Evolutionary conservation across 2,797 vertebrate species (phyloP).

Genomic region (Eremophila alpestris): DNA sequence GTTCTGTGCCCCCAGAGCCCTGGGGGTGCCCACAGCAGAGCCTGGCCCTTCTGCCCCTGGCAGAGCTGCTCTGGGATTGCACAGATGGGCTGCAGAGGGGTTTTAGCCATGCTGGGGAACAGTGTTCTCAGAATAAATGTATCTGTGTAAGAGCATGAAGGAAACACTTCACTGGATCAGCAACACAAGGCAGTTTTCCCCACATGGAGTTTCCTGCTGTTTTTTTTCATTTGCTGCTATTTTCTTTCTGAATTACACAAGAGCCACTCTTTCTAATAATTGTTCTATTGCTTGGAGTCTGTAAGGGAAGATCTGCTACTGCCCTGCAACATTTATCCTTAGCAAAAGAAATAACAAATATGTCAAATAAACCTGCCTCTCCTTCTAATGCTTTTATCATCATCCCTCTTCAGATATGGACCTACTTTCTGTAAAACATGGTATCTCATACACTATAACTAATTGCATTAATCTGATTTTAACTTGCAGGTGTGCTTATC

Average conservation of each 20-base stretch:
- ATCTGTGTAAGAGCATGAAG: background rate
- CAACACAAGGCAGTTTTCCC: background rate
- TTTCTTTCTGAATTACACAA: slow-evolving; percentile 26
- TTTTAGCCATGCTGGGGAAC: background rate
- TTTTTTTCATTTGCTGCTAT: slow-evolving; percentile 36
- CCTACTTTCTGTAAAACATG: background rate
- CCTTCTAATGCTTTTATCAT: background rate
- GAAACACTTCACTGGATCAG: background rate
- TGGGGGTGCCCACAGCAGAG: background rate
- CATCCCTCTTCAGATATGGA: background rate
- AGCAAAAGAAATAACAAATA: background rate
- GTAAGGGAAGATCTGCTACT: background rate
- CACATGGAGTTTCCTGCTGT: background rate
- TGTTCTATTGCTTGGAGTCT: background rate
- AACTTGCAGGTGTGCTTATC: background rate
- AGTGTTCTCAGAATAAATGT: background rate
- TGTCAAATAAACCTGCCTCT: background rate
- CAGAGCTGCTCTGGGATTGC: background rate
- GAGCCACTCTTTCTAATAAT: slow-evolving; percentile 26
- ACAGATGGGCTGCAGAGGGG: background rate
- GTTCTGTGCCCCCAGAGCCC: background rate
- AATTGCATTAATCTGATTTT: background rate
- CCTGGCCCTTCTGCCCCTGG: background rate
- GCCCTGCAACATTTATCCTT: background rate
- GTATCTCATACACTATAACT: background rate